Evolutionary conservation across 2,113 vertebrate genomes (phyloP).

Genomic region (Paratilapia polleni): DNA sequence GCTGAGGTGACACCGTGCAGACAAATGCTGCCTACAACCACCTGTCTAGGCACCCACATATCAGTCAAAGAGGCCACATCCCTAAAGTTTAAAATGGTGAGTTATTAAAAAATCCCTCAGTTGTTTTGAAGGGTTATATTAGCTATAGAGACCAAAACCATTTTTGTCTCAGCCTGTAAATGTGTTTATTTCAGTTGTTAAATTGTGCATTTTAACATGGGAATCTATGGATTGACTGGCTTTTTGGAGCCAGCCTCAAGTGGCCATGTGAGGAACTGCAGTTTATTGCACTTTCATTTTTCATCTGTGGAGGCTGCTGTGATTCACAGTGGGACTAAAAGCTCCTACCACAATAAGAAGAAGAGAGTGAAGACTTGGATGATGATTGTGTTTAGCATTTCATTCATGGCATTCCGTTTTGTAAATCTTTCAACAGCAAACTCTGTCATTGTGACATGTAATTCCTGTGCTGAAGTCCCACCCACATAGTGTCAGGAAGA

Average conservation of each 20-base stretch:
- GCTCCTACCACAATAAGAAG: not conserved
- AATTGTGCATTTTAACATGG: not conserved
- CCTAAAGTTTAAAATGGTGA: not conserved
- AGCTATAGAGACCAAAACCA: not conserved
- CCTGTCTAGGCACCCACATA: no score
- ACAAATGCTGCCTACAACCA: no score
- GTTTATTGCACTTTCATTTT: not conserved
- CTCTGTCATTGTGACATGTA: slow-evolving; percentile 15
- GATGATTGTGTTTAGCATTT: no score
- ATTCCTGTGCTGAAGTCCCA: slow-evolving; percentile 6
- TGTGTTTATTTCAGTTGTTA: not conserved
- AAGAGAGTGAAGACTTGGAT: not conserved
- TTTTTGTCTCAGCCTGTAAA: not conserved
- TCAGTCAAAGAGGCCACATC: no score
- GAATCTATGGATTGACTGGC: not conserved
- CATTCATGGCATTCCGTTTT: not conserved
- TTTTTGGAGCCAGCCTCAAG: not conserved
- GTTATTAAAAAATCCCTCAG: not conserved
- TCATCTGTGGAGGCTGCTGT: not conserved
- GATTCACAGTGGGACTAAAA: not conserved
- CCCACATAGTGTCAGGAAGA: slow-evolving; percentile 31
- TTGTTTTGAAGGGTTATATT: not conserved
- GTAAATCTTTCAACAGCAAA: not conserved
- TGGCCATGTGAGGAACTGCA: not conserved
- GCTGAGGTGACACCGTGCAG: no score